A percentile compares a stretch with the other conserved stretches of the same genome.
These are phyloP conservation scores for Pteria penguin DNA, from an alignment of 2,888 invertebrate genomes.

Conservation along the genomic window DNA sequence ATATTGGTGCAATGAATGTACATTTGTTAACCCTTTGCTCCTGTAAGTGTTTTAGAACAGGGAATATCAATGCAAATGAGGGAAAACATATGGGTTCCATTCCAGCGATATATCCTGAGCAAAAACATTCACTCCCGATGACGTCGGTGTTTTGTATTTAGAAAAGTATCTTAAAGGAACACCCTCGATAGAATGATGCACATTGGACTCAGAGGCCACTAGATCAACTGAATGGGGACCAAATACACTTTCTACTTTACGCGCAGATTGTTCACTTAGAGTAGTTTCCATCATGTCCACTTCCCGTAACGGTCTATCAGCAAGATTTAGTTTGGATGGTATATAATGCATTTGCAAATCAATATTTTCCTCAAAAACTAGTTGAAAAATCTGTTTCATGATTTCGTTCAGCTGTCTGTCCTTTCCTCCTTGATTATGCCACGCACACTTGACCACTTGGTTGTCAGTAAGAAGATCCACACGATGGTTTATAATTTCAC, in stretches of 20 bases:
- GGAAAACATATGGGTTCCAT: constrained; percentile 48
- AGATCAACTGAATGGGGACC: constrained; percentile 42
- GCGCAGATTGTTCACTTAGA: constrained; percentile 19
- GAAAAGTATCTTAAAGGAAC: constrained; percentile 23
- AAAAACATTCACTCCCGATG: constrained; percentile 42
- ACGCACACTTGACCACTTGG: constrained; percentile 10
- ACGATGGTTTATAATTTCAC: constrained; percentile 5
- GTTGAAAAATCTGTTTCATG: constrained; percentile 8
- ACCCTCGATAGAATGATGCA: constrained; percentile 13
- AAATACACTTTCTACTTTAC: constrained; percentile 18
- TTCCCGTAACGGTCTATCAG: constrained; percentile 16
- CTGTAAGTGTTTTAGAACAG: constrained; percentile 30
- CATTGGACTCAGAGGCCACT: constrained; percentile 41
- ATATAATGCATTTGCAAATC: constrained; percentile 39
- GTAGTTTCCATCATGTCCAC: constrained; percentile 19
- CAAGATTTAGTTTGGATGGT: constrained; percentile 26
- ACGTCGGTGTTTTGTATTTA: constrained; percentile 19
- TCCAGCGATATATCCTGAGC: constrained; percentile 28
- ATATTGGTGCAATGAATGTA: constrained; percentile 26
- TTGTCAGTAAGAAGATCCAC: constrained; percentile 33
- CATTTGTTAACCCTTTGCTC: constrained; percentile 21
- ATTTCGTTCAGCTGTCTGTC: constrained; percentile 18
- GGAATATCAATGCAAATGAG: constrained; percentile 36
- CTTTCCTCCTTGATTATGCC: constrained; percentile 22
- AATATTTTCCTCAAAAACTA: constrained; percentile 20